Percentiles rank a stretch among this genome's conserved stretches.
Evolutionary conservation across 2,888 invertebrate species (phyloP).

Genomic region (Priocnemis perturbator): DNA sequence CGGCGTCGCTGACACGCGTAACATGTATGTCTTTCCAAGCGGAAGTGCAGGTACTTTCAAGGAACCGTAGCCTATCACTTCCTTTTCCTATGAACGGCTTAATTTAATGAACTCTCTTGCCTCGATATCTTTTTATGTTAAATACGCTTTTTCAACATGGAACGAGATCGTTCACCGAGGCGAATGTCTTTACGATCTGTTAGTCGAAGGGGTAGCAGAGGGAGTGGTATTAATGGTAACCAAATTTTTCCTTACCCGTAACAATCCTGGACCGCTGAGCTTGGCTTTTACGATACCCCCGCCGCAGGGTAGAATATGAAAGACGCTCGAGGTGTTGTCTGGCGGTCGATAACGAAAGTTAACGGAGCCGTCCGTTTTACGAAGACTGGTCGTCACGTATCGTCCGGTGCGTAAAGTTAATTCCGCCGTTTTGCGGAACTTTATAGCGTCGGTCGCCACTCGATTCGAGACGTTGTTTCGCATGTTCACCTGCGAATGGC

Average conservation of each 20-base stretch:
- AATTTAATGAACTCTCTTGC: neutral
- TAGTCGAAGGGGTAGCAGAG: too few species aligned
- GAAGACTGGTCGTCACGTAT: conserved; percentile 64
- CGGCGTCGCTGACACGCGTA: conserved; percentile 69
- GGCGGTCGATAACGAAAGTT: conserved; percentile 70
- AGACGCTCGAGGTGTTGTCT: conserved; percentile 67
- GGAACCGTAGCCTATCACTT: conserved; percentile 66
- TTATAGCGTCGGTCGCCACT: conserved; percentile 65
- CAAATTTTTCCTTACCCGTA: conserved; percentile 62
- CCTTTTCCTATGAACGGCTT: conserved; percentile 59
- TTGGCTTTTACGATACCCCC: conserved; percentile 68
- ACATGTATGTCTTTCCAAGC: conserved; percentile 68
- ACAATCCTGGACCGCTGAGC: conserved; percentile 66
- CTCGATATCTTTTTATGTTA: neutral
- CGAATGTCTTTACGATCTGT: too few species aligned
- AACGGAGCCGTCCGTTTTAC: conserved; percentile 67
- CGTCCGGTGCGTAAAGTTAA: conserved; percentile 64
- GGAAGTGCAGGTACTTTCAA: conserved; percentile 68
- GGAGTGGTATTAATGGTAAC: neutral
- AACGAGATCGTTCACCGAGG: neutral
- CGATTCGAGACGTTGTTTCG: conserved; percentile 70
- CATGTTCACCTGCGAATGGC: conserved; percentile 62
- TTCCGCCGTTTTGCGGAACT: conserved; percentile 67
- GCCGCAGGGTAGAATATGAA: conserved; percentile 70
- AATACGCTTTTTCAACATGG: neutral